phyloP scores from a whole-genome alignment of 2,888 invertebrate genomes.

The Xestia ashworthii region DNA sequence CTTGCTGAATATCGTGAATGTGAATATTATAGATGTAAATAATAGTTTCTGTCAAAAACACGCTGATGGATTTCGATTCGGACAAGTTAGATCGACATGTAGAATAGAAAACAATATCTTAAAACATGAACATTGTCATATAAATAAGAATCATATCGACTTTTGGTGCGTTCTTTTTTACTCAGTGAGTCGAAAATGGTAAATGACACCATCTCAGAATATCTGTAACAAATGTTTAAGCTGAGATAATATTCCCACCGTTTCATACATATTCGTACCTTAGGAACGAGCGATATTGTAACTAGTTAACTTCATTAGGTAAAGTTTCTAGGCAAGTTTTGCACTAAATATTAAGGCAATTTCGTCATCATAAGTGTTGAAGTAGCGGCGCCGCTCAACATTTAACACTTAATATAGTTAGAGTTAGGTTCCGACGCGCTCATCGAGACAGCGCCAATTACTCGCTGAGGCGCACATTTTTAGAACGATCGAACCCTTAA shows the following conservation, averaged over 20 bases:
- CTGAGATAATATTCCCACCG: slow-evolving; percentile 28
- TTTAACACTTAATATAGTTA: slow-evolving; percentile 46
- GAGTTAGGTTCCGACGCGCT: slow-evolving; percentile 27
- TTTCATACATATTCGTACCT: slow-evolving; percentile 43
- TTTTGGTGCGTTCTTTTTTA: neutral
- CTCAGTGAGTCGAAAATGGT: neutral
- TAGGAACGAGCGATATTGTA: slow-evolving; percentile 41
- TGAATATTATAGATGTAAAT: neutral
- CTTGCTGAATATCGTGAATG: neutral
- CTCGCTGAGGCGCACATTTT: slow-evolving; percentile 57
- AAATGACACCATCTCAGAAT: slow-evolving; percentile 5
- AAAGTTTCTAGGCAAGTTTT: slow-evolving; percentile 60
- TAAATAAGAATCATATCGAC: neutral
- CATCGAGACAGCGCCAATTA: slow-evolving; percentile 41
- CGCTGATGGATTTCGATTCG: neutral
- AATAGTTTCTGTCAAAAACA: slow-evolving; percentile 6
- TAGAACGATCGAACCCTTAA: slow-evolving; percentile 64
- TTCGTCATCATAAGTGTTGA: slow-evolving; percentile 56
- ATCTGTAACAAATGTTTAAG: slow-evolving; percentile 11
- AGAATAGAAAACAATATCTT: neutral
- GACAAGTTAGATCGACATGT: neutral
- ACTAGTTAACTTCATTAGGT: slow-evolving; percentile 59
- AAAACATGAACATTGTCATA: neutral
- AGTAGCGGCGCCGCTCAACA: slow-evolving; percentile 26
- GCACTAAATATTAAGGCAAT: slow-evolving; percentile 61